Evolutionary conservation across 2,888 invertebrate species (phyloP).

Genomic region (Eurois occulta): DNA sequence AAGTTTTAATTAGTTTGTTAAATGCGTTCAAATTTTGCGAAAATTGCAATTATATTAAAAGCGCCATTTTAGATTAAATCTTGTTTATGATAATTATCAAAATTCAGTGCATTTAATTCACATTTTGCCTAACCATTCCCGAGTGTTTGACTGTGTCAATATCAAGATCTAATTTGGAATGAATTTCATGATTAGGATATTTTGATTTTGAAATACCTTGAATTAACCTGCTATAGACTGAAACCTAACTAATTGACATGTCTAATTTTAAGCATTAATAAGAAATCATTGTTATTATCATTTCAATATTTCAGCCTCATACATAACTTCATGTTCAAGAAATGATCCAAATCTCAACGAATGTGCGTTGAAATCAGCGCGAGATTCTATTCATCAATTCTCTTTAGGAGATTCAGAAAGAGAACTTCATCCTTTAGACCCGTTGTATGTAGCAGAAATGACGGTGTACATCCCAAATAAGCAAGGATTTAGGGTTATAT

Average conservation of each 20-base stretch:
- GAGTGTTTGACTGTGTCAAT: neutral
- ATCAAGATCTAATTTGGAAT: conserved; percentile 10
- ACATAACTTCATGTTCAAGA: conserved; percentile 79
- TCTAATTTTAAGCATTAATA: neutral
- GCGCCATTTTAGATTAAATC: neutral
- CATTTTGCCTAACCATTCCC: neutral
- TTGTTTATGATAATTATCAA: neutral
- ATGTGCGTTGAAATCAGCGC: conserved; percentile 79
- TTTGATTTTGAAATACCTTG: neutral
- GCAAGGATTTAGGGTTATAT: conserved; percentile 78
- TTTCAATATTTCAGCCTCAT: conserved; percentile 73
- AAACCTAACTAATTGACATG: neutral
- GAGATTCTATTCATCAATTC: conserved; percentile 77
- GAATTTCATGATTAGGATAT: neutral
- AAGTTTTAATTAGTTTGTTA: conserved; percentile 72
- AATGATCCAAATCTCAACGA: conserved; percentile 81
- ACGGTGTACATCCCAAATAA: conserved; percentile 80
- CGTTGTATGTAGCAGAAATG: conserved; percentile 79
- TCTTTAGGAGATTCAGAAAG: conserved; percentile 76
- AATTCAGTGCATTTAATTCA: conserved; percentile 4
- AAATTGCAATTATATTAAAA: neutral
- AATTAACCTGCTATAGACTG: neutral
- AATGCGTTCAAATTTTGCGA: conserved; percentile 9
- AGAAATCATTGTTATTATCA: neutral
- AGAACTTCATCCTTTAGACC: conserved; percentile 77